Evolutionary conservation across 2,888 invertebrate genomes (phyloP), one percentile per base, ranked within the genome.

Genomic region (Aricia artaxerxes): DNA sequence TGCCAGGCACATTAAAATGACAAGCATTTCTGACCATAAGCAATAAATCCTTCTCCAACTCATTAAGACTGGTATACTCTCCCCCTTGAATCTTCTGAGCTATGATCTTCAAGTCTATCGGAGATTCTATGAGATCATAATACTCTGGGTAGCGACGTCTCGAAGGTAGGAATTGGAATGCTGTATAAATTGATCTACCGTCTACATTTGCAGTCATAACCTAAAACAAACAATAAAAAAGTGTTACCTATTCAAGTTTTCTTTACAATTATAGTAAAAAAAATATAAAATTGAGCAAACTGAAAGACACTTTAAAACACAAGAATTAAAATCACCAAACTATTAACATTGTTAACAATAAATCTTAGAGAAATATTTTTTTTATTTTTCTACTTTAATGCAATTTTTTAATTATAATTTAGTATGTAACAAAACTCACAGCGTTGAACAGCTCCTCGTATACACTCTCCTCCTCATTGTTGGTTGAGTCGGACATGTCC

Each of bases 21-120:
- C 99, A 99, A 0, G 99, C 99, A 91, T 99, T 99, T 83, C 97
- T 97, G 77, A 98, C 97, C 97, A 99, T 98, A 78, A 98, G 94
- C 82, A 97, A 90, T 64, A 99, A 91, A 94, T 99, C 99, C 82
- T 96, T 96, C 89, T 99, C 99, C 95, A 99, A 95, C 79, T 99
- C 98, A 75, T 94, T 94, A 60, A 99, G 89, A 82, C 93, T 96
- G 0, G 95, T 92, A 88, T 99, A 99, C 79, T 97, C 97, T 78
- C 96, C 96, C 80, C 96, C 96, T 91, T 98, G 98, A 78, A 99
- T 98, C 91, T 98, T 98, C 80, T 96, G 96, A 0, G 99, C 99
- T 79, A 99, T 98, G 80, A 96, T 97, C 92, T 98, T 98, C 85
- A 99, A 92, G 92, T 99, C 99, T 82, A 99, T 98, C 0, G 99